Base-by-base conservation (phyloP, 1,140 invertebrate species). In the Trichomalopsis sarcophagae region DNA sequence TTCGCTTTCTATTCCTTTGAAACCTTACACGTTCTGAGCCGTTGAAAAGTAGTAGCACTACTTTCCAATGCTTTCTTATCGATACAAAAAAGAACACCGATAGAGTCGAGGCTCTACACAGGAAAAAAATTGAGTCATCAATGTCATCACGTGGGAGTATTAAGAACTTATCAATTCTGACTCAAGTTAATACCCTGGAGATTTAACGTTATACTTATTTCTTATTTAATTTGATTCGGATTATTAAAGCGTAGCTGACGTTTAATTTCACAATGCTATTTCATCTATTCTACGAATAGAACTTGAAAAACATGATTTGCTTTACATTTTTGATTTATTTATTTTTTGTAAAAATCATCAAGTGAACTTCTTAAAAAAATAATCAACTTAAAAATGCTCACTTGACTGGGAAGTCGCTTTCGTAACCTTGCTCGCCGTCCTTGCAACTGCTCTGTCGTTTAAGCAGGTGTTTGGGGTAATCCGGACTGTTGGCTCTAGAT, bases 371-470 rank as follows among this genome's bases (percentile, higher is more conserved):
- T 50, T 3, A 3, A 50, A 62, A 62, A n/a, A 62, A 62, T 62
- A 21, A 27, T 27, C 27, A 27, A 27, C 27, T 21, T 6, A 86
- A n/a, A 81, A 80, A 69, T 50, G 91, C 92, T 91, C 87, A 93
- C 93, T 93, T 91, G 84, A 94, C 91, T 86, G 93, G 93, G 87
- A 90, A 93, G 87, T 93, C 92, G 82, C 90, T 91, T 81, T 93
- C 92, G 76, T 92, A 93, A 14, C 89, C 89, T 27, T 89, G 89
- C 66, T 92, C 92, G 6, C 88, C 81, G 9, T 93, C 92, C 75
- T 89, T 90, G 78, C 89, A 90, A 76, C 90, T 93, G 55, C 85
- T 92, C 81, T 93, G 92, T 69, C 91, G 88, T 82, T 92, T 93
- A n/a, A 92, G 50, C 50, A 89, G 91, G 84, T 91, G 90, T 84